Evolutionary conservation across 2,888 invertebrate genomes (phyloP).

Genomic region (Seladonia tumulorum): DNA sequence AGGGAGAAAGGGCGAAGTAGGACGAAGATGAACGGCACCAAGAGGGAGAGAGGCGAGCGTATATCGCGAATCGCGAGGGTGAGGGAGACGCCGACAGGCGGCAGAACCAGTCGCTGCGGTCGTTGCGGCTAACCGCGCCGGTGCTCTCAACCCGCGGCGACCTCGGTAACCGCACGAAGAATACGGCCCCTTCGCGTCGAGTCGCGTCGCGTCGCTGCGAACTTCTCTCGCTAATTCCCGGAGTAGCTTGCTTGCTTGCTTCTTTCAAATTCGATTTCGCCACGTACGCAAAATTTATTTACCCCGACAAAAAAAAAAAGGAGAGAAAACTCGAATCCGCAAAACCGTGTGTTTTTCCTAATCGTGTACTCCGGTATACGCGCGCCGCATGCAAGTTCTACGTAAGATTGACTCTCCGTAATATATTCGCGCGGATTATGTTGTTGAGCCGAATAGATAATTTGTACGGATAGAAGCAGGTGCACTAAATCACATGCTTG

Average conservation of each 20-base stretch:
- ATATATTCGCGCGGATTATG: constrained; percentile 3
- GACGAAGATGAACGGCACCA: constrained; percentile 44
- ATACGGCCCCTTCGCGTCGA: constrained; percentile 39
- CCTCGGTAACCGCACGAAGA: constrained; percentile 62
- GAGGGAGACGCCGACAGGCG: constrained; percentile 72
- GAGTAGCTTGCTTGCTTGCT: constrained; percentile 11
- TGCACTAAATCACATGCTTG: constrained; percentile 36
- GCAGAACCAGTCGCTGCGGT: constrained; percentile 81
- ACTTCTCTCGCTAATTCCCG: constrained; percentile 20
- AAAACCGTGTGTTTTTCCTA: background rate
- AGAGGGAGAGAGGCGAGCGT: constrained; percentile 46
- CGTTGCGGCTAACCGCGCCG: constrained; percentile 82
- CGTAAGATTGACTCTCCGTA: background rate
- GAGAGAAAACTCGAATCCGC: background rate
- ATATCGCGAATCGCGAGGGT: constrained; percentile 54
- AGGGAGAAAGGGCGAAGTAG: constrained; percentile 58
- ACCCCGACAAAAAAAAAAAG: too few species aligned
- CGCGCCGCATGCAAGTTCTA: background rate
- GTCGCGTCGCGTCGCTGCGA: constrained; percentile 13
- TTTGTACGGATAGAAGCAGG: constrained; percentile 29
- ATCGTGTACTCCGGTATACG: background rate
- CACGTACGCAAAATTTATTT: background rate
- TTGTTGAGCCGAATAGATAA: constrained; percentile 14
- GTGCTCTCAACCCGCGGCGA: constrained; percentile 82
- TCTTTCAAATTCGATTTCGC: constrained; percentile 16